Percentiles rank a stretch among this genome's conserved stretches.
Conservation (phyloP, 2,888 invertebrate species). For the Itoplectis maculator region DNA sequence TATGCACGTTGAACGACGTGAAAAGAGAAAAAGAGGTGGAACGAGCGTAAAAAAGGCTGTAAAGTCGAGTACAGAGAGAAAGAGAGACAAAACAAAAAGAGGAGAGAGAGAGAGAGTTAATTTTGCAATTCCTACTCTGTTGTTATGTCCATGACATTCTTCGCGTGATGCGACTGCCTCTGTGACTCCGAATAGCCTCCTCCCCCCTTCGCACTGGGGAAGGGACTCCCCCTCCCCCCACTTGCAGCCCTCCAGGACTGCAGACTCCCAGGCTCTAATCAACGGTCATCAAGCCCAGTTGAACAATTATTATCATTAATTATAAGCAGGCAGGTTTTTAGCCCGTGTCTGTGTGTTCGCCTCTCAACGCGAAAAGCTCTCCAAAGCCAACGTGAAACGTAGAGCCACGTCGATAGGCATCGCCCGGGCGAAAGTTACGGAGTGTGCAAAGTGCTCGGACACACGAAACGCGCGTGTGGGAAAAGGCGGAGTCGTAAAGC, state of each 20-base stretch:
- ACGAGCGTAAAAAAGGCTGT: conserved; percentile 33
- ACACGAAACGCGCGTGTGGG: neutral
- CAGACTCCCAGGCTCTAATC: conserved; percentile 76
- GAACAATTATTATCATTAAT: conserved; percentile 80
- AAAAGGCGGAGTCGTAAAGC: neutral
- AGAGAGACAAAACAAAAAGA: too few relatives aligned
- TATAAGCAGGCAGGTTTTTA: conserved; percentile 44
- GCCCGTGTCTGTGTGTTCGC: neutral
- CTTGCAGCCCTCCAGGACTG: conserved; percentile 68
- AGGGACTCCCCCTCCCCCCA: conserved; percentile 31
- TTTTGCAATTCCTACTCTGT: conserved; percentile 27
- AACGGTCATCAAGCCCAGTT: conserved; percentile 78
- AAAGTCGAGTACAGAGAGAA: conserved; percentile 14
- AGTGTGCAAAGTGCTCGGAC: neutral
- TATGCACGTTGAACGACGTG: too few relatives aligned
- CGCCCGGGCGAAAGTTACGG: neutral
- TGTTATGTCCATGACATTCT: conserved; percentile 17
- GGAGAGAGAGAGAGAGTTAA: conserved; percentile 40
- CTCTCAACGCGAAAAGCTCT: conserved; percentile 53
- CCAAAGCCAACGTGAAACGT: conserved; percentile 4
- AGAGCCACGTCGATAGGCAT: neutral
- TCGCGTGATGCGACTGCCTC: conserved; percentile 50
- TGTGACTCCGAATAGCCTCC: too few relatives aligned
- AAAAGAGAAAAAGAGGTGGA: conserved; percentile 33
- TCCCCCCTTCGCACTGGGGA: too few relatives aligned